Base-by-base conservation (phyloP, 1,140 invertebrate genomes). In the Dreissena rostriformis region DNA sequence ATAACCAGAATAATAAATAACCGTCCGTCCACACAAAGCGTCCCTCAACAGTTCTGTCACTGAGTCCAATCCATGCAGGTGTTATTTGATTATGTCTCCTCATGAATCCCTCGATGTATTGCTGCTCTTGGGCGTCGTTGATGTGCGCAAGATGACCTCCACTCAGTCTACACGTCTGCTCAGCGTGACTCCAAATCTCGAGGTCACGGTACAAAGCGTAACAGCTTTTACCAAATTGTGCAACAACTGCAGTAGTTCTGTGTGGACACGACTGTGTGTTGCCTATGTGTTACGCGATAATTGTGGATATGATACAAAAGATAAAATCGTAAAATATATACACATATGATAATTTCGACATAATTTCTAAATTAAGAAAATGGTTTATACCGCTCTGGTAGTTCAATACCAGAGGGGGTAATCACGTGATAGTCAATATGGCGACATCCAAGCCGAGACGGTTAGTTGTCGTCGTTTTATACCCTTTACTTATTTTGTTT, bases 11-110 rank as follows among this genome's bases (percentile, higher is more conserved):
- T 39, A 39, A 39, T 2, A 39, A 39, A 2, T 39, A 28, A 67
- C 65, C 65, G 29, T 24, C 24, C 2, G 24, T 15, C 65, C 65
- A 67, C 29, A 28, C 24, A 24, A 67, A 67, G 8, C 11, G 24
- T 22, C 65, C 65, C 29, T 67, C 65, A 26, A 29, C 15, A 22
- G 65, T 8, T 14, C 24, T 28, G 24, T 67, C 65, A 22, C 24
- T 67, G 22, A 67, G 65, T n/a, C 65, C 65, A 15, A 67, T 67
- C 65, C 65, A 67, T 4, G 22, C 65, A 19, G 65, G 24, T 24
- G 14, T 67, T 14, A 12, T 19, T 67, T 24, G 65, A 5, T 24
- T 15, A 67, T 67, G 65, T 67, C 65, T 19, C 22, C 29, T 19
- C 14, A 67, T 67, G 29, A 67, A 19, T 15, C 15, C 8, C 29